Evolutionary conservation across 2,888 invertebrate genomes (phyloP).

Genomic region (Omphaloscelis lunosa): DNA sequence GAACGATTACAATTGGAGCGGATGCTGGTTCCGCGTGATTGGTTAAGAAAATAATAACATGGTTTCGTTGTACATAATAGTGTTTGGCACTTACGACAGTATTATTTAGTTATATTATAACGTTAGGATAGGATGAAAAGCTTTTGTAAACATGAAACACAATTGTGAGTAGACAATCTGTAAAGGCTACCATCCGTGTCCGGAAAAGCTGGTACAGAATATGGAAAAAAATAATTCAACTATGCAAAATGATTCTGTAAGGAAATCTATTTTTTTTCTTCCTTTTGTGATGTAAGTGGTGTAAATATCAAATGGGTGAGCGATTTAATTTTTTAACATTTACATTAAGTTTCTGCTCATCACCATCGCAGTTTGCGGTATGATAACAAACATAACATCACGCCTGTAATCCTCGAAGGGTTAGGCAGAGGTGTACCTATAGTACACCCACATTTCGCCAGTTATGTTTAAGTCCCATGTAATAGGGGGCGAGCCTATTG

Average conservation of each 20-base stretch:
- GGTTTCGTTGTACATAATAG: background rate
- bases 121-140: background rate
- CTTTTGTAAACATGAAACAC: background rate
- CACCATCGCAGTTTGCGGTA: background rate
- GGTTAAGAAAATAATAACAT: conserved; percentile 24
- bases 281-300: background rate
- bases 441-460: too few species aligned
- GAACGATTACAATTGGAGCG: conserved; percentile 43
- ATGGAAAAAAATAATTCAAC: background rate
- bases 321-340: background rate
- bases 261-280: background rate
- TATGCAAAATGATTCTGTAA: background rate
- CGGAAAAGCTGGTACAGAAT: background rate
- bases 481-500: too few species aligned
- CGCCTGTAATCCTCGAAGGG: too few species aligned
- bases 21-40: conserved; percentile 46
- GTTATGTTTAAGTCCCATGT: too few species aligned
- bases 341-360: background rate
- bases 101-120: background rate
- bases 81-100: background rate
- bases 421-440: too few species aligned
- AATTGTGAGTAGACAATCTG: background rate
- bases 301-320: background rate
- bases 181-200: background rate
- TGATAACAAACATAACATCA: background rate